A percentile compares a stretch with the other conserved stretches of the same genome.
Conservation (phyloP, 23 tunicate genomes). For the Ciona savignyi region DNA sequence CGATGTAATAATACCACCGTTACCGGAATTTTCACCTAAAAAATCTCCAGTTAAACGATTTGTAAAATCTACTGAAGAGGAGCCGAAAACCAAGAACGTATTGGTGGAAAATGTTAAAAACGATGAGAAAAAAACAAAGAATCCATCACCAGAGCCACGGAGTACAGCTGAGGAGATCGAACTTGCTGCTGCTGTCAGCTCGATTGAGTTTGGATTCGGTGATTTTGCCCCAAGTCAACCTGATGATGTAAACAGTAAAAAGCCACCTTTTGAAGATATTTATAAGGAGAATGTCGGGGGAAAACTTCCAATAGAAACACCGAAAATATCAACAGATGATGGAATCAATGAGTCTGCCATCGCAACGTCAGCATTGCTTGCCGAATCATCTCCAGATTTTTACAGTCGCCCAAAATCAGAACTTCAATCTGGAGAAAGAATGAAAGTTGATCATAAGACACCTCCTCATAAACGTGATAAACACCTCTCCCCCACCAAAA, state of each 20-base stretch:
- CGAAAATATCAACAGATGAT: neutral
- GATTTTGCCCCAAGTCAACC: constrained; percentile 18
- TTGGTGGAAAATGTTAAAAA: neutral
- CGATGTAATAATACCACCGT: neutral
- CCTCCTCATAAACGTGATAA: no score
- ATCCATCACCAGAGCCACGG: constrained; percentile 22
- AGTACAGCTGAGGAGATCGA: constrained; percentile 72
- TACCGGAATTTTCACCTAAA: neutral
- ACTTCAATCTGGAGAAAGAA: no score
- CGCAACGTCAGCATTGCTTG: constrained; percentile 34
- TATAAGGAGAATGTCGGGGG: constrained; percentile 8
- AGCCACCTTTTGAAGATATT: neutral
- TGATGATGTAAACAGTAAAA: neutral
- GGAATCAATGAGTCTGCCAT: constrained; percentile 25
- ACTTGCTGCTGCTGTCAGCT: constrained; percentile 85
- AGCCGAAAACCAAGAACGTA: no score
- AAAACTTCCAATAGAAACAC: neutral
- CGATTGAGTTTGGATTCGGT: constrained; percentile 67
- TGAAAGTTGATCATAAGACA: no score
- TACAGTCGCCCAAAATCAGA: neutral
- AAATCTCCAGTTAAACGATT: neutral
- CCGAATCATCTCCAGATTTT: neutral
- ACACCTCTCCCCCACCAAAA: neutral
- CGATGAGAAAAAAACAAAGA: constrained; percentile 8
- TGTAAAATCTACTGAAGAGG: neutral